A percentile compares a stretch with the other conserved stretches of the same genome.
These are phyloP conservation scores for Aplodontia rufa DNA, from an alignment of 2,113 vertebrate genomes.

Conservation along the genomic window DNA sequence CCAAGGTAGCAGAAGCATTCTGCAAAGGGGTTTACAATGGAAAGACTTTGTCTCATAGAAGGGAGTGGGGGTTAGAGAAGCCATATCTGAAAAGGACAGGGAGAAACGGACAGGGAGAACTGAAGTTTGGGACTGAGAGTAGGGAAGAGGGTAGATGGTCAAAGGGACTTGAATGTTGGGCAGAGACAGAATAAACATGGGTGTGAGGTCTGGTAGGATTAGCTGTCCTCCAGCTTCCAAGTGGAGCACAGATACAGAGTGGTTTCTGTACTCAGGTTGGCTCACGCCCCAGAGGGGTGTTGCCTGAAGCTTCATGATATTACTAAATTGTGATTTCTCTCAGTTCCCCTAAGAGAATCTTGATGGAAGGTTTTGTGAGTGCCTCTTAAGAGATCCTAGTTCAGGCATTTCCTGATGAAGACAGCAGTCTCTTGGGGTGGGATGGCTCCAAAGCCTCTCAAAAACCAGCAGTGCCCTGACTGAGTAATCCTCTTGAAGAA, in stretches of 20 bases:
- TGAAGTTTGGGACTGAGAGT: slow-evolving; percentile 28
- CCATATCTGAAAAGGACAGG: neutral
- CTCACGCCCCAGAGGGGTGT: neutral
- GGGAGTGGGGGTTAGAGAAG: neutral
- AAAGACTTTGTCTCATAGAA: neutral
- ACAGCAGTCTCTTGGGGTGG: neutral
- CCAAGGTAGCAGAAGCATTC: neutral
- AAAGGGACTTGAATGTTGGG: slow-evolving; percentile 44
- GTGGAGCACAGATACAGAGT: slow-evolving; percentile 58
- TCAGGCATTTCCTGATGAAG: neutral
- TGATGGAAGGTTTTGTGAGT: neutral
- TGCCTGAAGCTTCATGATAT: neutral
- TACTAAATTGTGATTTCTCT: slow-evolving; percentile 52
- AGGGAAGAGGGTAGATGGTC: slow-evolving; percentile 68
- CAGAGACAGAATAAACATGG: slow-evolving; percentile 37
- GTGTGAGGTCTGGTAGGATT: slow-evolving; percentile 39
- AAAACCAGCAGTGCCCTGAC: neutral
- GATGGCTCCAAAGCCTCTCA: neutral
- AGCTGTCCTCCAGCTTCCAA: slow-evolving; percentile 53
- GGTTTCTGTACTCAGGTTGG: slow-evolving; percentile 43
- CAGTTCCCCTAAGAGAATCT: neutral
- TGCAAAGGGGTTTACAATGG: neutral
- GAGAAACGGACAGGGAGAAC: neutral
- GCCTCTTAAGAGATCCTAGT: neutral
- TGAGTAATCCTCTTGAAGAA: neutral